These are phyloP conservation scores for Carcharodon carcharias DNA, from an alignment of 2,797 vertebrate genomes.

Conservation along the genomic window DNA sequence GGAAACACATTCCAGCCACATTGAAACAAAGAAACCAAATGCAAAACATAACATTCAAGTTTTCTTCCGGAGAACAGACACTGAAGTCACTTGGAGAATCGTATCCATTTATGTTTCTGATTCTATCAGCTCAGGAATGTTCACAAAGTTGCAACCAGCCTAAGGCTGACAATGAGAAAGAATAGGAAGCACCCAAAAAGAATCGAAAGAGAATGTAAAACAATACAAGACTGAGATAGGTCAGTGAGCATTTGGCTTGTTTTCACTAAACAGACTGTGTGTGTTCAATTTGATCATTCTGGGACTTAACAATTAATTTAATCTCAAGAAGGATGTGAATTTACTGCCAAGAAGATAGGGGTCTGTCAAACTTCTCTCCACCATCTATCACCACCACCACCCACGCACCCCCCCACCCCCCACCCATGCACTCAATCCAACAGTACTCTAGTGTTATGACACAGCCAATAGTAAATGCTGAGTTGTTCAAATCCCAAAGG, in stretches of 20 bases:
- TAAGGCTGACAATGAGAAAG: not conserved
- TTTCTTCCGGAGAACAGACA: not conserved
- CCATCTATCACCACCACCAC: not conserved
- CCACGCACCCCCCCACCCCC: not conserved
- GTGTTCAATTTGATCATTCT: not conserved
- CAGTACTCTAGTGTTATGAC: not conserved
- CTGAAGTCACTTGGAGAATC: not conserved
- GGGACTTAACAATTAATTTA: not conserved
- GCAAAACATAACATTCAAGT: not conserved
- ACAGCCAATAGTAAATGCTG: too few relatives aligned
- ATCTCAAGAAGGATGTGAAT: not conserved
- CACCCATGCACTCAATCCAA: too few relatives aligned
- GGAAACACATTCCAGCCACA: not conserved
- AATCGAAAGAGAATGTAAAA: not conserved
- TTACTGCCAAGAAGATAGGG: not conserved
- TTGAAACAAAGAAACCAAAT: not conserved
- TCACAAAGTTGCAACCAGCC: not conserved
- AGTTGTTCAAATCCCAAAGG: too few relatives aligned
- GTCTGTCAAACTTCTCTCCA: not conserved
- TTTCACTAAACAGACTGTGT: not conserved
- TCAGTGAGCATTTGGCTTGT: not conserved
- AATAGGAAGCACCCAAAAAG: not conserved
- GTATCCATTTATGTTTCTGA: not conserved
- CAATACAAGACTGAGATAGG: not conserved
- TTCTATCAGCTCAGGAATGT: not conserved